A percentile compares a stretch with the other conserved stretches of the same genome.
phyloP scores from a whole-genome alignment of 2,888 invertebrate species.

The Eupithecia insigniata region DNA sequence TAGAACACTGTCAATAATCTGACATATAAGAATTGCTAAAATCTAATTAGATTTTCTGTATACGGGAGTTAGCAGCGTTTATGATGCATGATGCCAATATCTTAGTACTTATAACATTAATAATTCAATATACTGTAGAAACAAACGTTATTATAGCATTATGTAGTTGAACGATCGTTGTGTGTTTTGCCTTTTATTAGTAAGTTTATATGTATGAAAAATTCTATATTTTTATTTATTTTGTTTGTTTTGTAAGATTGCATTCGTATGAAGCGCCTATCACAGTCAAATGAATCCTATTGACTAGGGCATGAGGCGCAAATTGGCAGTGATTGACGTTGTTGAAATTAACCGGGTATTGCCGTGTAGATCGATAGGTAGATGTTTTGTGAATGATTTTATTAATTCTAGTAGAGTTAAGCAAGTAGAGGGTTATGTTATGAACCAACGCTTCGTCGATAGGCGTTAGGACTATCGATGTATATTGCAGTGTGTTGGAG shows the following conservation, averaged over 20 bases:
- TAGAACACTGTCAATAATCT: neutral
- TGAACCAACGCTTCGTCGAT: constrained; percentile 54
- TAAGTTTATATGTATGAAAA: constrained; percentile 59
- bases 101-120: constrained; percentile 37
- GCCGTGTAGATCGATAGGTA: constrained; percentile 76
- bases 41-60: neutral
- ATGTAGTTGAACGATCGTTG: constrained; percentile 69
- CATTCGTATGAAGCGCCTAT: constrained; percentile 58
- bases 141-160: constrained; percentile 60
- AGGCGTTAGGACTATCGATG: constrained; percentile 44
- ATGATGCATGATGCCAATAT: constrained; percentile 30
- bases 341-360: constrained; percentile 51
- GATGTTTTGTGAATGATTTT: constrained; percentile 75
- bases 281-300: constrained; percentile 50
- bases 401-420: constrained; percentile 54
- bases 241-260: constrained; percentile 56
- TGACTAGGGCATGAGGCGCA: constrained; percentile 43
- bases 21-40: neutral
- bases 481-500: constrained; percentile 54
- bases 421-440: constrained; percentile 62
- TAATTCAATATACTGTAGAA: constrained; percentile 56
- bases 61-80: constrained; percentile 29
- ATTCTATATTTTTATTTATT: constrained; percentile 51
- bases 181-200: constrained; percentile 71
- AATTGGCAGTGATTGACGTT: constrained; percentile 52